These are phyloP conservation scores for Meloe dianella DNA, from an alignment of 2,888 invertebrate species.

Conservation along the genomic window DNA sequence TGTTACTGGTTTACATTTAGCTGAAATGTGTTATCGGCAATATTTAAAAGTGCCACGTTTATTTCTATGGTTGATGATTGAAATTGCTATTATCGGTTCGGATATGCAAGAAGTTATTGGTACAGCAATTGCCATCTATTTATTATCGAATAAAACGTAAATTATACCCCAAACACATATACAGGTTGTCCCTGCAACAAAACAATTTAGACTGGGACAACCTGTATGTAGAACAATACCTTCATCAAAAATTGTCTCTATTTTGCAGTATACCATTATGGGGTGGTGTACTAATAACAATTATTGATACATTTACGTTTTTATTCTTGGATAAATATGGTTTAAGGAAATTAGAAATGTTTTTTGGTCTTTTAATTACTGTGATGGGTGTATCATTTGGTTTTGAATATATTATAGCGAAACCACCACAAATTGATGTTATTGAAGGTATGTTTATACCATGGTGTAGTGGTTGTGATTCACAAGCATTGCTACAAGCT, in stretches of 20 bases:
- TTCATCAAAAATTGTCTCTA: not conserved
- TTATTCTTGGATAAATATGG: conserved; percentile 86
- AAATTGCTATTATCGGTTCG: conserved; percentile 89
- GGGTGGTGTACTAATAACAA: conserved; percentile 83
- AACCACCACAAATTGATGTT: conserved; percentile 73
- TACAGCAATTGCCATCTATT: conserved; percentile 84
- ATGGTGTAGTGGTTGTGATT: conserved; percentile 76
- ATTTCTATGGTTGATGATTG: conserved; percentile 88
- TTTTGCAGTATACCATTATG: conserved; percentile 72
- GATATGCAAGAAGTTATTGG: conserved; percentile 95
- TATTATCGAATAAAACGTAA: conserved; percentile 79
- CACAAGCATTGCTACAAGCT: conserved; percentile 72
- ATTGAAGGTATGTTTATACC: conserved; percentile 81
- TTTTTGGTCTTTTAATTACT: conserved; percentile 81
- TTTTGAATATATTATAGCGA: conserved; percentile 78
- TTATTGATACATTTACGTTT: conserved; percentile 88
- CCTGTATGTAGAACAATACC: not conserved
- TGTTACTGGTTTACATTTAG: conserved; percentile 86
- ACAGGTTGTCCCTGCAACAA: not conserved
- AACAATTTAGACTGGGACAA: too few species aligned
- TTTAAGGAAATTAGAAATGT: conserved; percentile 80
- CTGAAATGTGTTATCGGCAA: conserved; percentile 79
- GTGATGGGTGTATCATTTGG: conserved; percentile 88
- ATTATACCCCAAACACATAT: conserved; percentile 43
- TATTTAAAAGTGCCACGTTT: conserved; percentile 78